Evolutionary conservation across 2,113 vertebrate genomes (phyloP), one percentile per base, ranked within the genome.

Genomic region (Falco punctatus): DNA sequence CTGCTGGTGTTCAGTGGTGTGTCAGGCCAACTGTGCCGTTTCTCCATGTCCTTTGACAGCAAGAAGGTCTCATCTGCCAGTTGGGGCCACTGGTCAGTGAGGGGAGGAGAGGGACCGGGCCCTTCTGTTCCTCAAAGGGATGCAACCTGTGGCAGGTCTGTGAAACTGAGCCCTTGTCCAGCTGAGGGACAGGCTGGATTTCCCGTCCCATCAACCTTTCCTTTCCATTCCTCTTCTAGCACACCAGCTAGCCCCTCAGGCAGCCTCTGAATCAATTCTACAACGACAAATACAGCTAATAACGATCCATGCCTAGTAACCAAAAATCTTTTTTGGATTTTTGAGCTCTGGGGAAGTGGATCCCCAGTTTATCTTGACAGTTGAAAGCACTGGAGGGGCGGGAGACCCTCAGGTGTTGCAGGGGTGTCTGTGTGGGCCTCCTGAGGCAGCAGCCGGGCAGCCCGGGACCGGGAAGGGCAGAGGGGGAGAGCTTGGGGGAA

Each of bases 221-320:
- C 46, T 33, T 73, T 46, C 42, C 13, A 51, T 61, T 90, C n/a
- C n/a, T 44, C 19, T 30, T 38, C 83, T 21, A 27, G 14, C 12
- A 21, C 40, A 26, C 16, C 3, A 8, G 0, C 11, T 30, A 6
- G 23, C 9, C 3, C 13, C n/a, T 46, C 10, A 5, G 40, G 44
- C 65, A 46, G 30, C 27, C 52, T 23, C 44, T 13, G 59, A 15
- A 28, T n/a, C 33, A 26, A 13, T 20, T 12, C 57, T 10, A 3
- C 51, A 23, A 4, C 0, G 3, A 26, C 5, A 38, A 44, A 40
- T 4, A 22, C 8, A 49, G 40, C 55, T 49, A 48, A 32, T 23
- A 42, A 33, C 24, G 5, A 40, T 5, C 14, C 20, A 9, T 1
- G 0, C 8, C 49, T 46, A 14, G 10, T 7, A 5, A 38, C 4